Evolutionary conservation across 1,140 invertebrate species (phyloP).

Genomic region (Thalassaphorura encarpata): DNA sequence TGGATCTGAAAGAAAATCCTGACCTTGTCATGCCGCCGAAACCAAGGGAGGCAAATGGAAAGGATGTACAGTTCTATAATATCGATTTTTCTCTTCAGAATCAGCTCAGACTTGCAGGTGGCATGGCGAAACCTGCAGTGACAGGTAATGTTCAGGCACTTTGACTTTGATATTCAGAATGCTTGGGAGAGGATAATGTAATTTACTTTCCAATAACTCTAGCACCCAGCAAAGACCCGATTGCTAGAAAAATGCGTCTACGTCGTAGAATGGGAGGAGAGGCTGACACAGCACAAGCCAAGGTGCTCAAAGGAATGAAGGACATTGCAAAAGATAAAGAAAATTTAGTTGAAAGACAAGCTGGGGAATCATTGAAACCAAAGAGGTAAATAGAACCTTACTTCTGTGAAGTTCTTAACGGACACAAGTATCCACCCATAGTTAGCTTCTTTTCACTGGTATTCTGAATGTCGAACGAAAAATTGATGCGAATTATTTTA

Average conservation of each 20-base stretch:
- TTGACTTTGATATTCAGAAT: background rate
- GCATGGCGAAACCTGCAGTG: conserved; percentile 61
- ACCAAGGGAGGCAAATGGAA: conserved; percentile 62
- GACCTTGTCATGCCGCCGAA: conserved; percentile 97
- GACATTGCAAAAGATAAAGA: conserved; percentile 88
- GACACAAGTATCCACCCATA: no score
- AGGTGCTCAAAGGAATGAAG: conserved; percentile 96
- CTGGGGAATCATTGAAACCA: conserved; percentile 50
- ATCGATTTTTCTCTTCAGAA: conserved; percentile 97
- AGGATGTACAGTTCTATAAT: conserved; percentile 92
- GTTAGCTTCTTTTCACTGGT: no score
- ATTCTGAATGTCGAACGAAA: no score
- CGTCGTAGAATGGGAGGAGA: conserved; percentile 59
- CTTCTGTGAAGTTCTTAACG: no score
- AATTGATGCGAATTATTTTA: conserved; percentile 45
- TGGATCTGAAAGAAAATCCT: conserved; percentile 88
- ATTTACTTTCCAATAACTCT: conserved; percentile 15
- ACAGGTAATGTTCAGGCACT: background rate
- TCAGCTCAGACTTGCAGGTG: conserved; percentile 84
- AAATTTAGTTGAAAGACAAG: conserved; percentile 51
- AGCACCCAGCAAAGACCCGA: conserved; percentile 64
- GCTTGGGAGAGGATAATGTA: background rate
- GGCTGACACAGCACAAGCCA: conserved; percentile 83
- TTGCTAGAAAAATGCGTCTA: conserved; percentile 82
- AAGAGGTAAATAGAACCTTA: conserved; percentile 17